Percentiles rank a stretch among this genome's conserved stretches.
phyloP scores from a whole-genome alignment of 2,113 vertebrate genomes.

The Ptilorrhoa leucosticta region DNA sequence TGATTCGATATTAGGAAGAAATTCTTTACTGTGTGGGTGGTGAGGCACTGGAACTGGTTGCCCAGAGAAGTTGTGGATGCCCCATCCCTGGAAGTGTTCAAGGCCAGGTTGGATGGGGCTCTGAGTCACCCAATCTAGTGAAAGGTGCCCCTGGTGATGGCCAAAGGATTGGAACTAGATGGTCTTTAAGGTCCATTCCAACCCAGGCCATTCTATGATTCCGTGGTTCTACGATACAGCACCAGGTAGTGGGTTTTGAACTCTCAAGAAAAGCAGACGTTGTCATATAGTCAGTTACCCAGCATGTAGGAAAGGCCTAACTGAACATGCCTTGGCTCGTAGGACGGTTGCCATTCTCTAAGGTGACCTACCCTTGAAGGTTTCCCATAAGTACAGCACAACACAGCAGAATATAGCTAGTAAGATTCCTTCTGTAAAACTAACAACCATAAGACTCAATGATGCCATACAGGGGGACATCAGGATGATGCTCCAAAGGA shows the following conservation, averaged over 20 bases:
- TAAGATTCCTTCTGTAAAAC: background rate
- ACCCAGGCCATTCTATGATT: background rate
- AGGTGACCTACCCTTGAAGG: background rate
- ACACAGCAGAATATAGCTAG: background rate
- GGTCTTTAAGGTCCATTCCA: background rate
- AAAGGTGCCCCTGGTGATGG: background rate
- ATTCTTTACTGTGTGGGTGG: background rate
- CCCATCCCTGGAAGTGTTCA: background rate
- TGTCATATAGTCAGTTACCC: background rate
- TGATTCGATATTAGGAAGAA: background rate
- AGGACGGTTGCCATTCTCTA: background rate
- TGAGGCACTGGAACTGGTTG: background rate
- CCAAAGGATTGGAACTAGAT: background rate
- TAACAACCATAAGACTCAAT: background rate
- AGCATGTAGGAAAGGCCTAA: background rate
- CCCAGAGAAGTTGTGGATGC: background rate
- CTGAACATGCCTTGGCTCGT: background rate
- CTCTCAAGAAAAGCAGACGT: background rate
- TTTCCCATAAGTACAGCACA: background rate
- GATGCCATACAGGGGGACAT: background rate
- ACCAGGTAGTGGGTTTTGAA: rapidly evolving
- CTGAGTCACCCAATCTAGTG: background rate
- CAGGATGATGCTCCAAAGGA: background rate
- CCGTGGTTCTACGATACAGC: background rate
- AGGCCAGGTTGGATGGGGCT: background rate